Percentiles rank a stretch among this genome's conserved stretches.
These are phyloP conservation scores for Caenorhabditis virilis DNA, from an alignment of 2,888 invertebrate species.

Conservation along the genomic window DNA sequence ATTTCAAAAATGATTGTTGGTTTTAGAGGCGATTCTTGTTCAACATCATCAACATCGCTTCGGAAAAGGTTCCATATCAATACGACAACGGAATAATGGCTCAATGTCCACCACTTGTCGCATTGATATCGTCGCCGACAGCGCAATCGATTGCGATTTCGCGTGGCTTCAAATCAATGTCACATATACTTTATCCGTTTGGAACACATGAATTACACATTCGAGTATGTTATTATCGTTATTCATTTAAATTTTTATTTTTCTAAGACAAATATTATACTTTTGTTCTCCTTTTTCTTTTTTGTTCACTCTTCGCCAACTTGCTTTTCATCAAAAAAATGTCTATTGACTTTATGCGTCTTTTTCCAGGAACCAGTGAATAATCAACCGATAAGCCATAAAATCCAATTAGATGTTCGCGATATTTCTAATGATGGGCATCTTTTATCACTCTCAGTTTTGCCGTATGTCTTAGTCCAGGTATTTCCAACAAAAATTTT, in stretches of 20 bases:
- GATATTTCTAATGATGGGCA: conserved; percentile 69
- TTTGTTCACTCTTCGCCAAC: background rate
- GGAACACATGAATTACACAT: conserved; percentile 40
- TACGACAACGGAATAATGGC: too few species aligned
- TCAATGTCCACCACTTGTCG: conserved; percentile 50
- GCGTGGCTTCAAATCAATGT: conserved; percentile 53
- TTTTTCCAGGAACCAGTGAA: conserved; percentile 41
- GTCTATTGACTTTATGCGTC: too few species aligned
- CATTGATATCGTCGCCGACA: conserved; percentile 52
- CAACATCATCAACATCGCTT: too few species aligned
- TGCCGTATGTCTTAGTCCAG: conserved; percentile 63
- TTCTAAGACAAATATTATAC: background rate
- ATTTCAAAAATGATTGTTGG: conserved; percentile 10
- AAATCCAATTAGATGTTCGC: conserved; percentile 64
- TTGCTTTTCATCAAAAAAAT: background rate
- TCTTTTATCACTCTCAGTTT: conserved; percentile 62
- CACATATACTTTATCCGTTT: conserved; percentile 62
- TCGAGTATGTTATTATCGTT: conserved; percentile 35
- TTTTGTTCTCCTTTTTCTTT: background rate
- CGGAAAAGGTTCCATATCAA: too few species aligned
- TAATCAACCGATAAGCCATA: conserved; percentile 11
- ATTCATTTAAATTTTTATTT: background rate
- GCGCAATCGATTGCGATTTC: conserved; percentile 37
- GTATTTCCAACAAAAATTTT: conserved; percentile 37
- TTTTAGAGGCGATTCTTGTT: conserved; percentile 1